phyloP scores from a whole-genome alignment of 2,797 vertebrate species.

The Pithecia hirsuta region DNA sequence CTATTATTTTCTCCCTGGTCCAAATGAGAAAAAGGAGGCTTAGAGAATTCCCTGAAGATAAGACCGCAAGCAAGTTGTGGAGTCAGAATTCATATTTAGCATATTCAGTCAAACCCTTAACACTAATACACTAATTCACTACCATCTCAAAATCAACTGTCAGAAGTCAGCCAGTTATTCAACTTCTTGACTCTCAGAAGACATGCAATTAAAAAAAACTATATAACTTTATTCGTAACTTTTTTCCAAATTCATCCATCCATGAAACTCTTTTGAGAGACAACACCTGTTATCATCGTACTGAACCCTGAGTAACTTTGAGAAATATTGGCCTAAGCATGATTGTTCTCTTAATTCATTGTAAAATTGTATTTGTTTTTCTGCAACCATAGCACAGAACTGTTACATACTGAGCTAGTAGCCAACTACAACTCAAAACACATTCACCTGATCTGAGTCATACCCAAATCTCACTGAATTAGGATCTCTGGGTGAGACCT shows the following conservation, averaged over 20 bases:
- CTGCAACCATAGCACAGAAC: background rate
- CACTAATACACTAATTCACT: background rate
- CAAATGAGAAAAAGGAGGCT: background rate
- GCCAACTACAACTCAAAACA: background rate
- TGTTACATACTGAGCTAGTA: background rate
- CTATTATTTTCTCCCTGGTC: background rate
- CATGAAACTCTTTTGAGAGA: background rate
- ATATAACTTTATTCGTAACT: background rate
- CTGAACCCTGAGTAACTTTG: background rate
- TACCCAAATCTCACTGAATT: background rate
- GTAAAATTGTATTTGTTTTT: background rate
- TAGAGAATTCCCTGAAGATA: background rate
- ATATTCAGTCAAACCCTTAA: background rate
- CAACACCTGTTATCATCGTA: background rate
- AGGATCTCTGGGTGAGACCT: background rate
- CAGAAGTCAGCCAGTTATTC: background rate
- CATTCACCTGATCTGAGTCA: background rate
- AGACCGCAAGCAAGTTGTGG: background rate
- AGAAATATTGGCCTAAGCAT: background rate
- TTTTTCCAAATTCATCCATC: background rate
- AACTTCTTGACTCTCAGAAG: background rate
- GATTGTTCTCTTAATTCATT: background rate
- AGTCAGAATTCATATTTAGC: background rate
- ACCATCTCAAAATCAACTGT: background rate
- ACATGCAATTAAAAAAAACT: background rate